Evolutionary conservation across 2,797 vertebrate genomes (phyloP), one percentile per base, ranked within the genome.

Genomic region (Rousettus madagascariensis): DNA sequence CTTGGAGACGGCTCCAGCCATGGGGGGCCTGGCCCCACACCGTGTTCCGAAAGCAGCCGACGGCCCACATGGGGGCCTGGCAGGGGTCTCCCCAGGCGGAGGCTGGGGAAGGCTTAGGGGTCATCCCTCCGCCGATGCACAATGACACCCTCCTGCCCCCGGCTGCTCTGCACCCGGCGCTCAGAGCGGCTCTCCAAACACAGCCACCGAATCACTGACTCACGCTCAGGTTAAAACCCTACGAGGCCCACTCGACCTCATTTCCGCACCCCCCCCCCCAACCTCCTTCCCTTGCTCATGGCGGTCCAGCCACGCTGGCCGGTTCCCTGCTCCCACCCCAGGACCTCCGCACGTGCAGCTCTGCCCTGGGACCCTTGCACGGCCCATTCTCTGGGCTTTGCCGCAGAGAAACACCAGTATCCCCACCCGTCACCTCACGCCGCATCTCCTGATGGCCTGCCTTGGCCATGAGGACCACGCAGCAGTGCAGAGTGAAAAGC

Each of bases 401-500:
- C 15, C 38, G 51, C 75, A 2, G 49, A 41, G 90, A 46, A 61
- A 61, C 0, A 7, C 43, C 43, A 46, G 43, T 5, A 36, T 2
- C 20, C 65, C 19, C 3, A 2, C 19, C 28, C 16, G 68, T 71
- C 6, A 6, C 57, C 30, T 61, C 38, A 4, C 36, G 17, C 41
- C 15, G n/a, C 16, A 46, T 33, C 36, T 36, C 57, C 20, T 0
- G 4, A 15, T 2, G 16, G 38, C 20, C 80, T 13, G 55, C 11
- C 74, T 5, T 26, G n/a, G 59, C 43, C 78, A 28, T 0, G 0
- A 22, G 19, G 43, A 33, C 46, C 46, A 6, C 46, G 10, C 4
- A 0, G 6, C 10, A n/a, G 7, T 0, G 11, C 20, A 20, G 41
- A n/a, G n/a, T n/a, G n/a, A n/a, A n/a, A n/a, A n/a, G n/a, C 30